Evolutionary conservation across 2,888 invertebrate species (phyloP).

Genomic region (Sialis lutaria): DNA sequence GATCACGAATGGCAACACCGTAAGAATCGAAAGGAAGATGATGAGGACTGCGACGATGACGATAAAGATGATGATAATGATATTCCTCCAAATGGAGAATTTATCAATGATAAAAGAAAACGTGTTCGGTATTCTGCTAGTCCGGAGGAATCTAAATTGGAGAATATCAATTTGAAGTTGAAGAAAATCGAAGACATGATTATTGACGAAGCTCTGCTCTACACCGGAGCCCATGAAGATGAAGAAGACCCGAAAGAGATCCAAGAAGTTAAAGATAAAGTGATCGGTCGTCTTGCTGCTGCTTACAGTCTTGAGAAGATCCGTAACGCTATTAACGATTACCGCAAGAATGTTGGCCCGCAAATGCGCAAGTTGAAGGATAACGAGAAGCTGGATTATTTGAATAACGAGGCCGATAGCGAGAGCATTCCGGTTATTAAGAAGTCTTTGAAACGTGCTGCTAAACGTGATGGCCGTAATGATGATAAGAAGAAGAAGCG

Average conservation of each 20-base stretch:
- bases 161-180: constrained; percentile 54
- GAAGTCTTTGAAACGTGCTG: constrained; percentile 16
- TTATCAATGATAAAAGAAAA: no score
- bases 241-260: constrained; percentile 39
- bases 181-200: constrained; percentile 61
- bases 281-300: constrained; percentile 55
- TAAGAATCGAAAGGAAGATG: no score
- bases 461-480: constrained; percentile 2
- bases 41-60: no score
- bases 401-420: no score
- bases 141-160: constrained; percentile 36
- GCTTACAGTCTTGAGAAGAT: constrained; percentile 76
- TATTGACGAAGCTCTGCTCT: constrained; percentile 61
- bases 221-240: constrained; percentile 45
- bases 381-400: neutral
- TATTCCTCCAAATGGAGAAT: no score
- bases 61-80: no score
- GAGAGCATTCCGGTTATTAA: no score
- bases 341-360: constrained; percentile 45
- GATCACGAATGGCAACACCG: no score
- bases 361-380: constrained; percentile 28
- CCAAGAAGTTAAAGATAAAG: constrained; percentile 54
- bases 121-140: no score
- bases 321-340: constrained; percentile 57
- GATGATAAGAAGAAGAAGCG: constrained; percentile 11